phyloP scores from a whole-genome alignment of 2,888 invertebrate genomes.

The Hedya salicella region DNA sequence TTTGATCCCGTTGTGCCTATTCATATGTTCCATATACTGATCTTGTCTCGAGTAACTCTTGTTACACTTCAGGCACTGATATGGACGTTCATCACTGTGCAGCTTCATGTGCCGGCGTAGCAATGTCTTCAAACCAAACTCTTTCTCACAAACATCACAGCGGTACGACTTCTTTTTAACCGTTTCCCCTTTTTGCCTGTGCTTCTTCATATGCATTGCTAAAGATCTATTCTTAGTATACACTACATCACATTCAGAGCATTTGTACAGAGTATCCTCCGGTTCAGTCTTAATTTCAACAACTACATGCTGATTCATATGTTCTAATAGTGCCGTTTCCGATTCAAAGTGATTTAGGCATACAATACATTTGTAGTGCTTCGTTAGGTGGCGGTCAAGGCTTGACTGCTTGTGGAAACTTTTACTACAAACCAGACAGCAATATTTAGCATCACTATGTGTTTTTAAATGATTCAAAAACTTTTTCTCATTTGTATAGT shows the following conservation, averaged over 20 bases:
- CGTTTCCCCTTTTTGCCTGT: conserved; percentile 62
- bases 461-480: conserved; percentile 75
- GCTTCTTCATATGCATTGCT: conserved; percentile 68
- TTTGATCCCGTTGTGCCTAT: conserved; percentile 84
- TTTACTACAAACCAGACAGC: conserved; percentile 65
- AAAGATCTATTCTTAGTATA: conserved; percentile 82
- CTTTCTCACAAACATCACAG: conserved; percentile 80
- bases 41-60: conserved; percentile 85
- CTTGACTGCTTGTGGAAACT: conserved; percentile 58
- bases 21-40: conserved; percentile 84
- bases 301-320: conserved; percentile 48
- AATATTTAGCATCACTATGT: conserved; percentile 60
- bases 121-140: conserved; percentile 67
- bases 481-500: conserved; percentile 73
- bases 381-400: conserved; percentile 66
- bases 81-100: conserved; percentile 81
- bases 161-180: conserved; percentile 58
- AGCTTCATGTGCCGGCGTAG: conserved; percentile 81
- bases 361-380: conserved; percentile 57
- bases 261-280: conserved; percentile 62
- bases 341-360: conserved; percentile 52
- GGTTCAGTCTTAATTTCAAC: conserved; percentile 56
- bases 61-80: conserved; percentile 83
- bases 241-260: conserved; percentile 80
- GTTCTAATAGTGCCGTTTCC: conserved; percentile 51